Conservation (phyloP, 2,888 invertebrate species). For the Spisula solida region DNA sequence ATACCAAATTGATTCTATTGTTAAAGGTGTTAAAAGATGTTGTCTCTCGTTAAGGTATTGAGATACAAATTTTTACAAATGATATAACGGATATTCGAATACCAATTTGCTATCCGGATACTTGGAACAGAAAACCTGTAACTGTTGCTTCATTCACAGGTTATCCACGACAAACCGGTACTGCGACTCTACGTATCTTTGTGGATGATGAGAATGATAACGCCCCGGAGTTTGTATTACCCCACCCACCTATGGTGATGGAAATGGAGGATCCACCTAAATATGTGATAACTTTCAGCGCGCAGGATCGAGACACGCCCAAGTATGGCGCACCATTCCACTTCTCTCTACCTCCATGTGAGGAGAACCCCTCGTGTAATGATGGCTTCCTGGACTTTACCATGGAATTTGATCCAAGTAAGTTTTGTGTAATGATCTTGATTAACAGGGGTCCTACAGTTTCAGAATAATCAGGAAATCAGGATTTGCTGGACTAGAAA, state of each 20-base stretch:
- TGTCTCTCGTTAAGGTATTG: too few species aligned
- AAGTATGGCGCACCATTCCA: conserved; percentile 91
- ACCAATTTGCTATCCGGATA: too few species aligned
- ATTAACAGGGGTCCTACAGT: too few species aligned
- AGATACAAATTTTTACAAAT: too few species aligned
- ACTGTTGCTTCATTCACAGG: conserved; percentile 69
- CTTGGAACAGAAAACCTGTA: too few species aligned
- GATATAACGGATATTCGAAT: too few species aligned
- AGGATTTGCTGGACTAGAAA: too few species aligned
- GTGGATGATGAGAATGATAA: conserved; percentile 99
- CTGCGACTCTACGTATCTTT: conserved; percentile 97
- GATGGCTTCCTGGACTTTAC: conserved; percentile 90
- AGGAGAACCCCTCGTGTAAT: conserved; percentile 92
- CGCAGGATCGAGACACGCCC: conserved; percentile 84
- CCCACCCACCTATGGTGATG: conserved; percentile 87
- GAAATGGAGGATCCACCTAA: conserved; percentile 68
- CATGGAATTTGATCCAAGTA: conserved; percentile 98
- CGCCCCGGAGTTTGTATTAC: conserved; percentile 94
- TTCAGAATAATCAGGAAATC: too few species aligned
- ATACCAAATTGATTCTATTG: too few species aligned
- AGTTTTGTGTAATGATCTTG: conserved; percentile 86
- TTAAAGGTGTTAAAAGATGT: too few species aligned
- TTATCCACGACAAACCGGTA: conserved; percentile 89
- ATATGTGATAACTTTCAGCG: conserved; percentile 78
- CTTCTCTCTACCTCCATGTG: conserved; percentile 88